A percentile compares a stretch with the other conserved stretches of the same genome.
phyloP scores from a whole-genome alignment of 2,888 invertebrate genomes.

The Asteroscopus sphinx region DNA sequence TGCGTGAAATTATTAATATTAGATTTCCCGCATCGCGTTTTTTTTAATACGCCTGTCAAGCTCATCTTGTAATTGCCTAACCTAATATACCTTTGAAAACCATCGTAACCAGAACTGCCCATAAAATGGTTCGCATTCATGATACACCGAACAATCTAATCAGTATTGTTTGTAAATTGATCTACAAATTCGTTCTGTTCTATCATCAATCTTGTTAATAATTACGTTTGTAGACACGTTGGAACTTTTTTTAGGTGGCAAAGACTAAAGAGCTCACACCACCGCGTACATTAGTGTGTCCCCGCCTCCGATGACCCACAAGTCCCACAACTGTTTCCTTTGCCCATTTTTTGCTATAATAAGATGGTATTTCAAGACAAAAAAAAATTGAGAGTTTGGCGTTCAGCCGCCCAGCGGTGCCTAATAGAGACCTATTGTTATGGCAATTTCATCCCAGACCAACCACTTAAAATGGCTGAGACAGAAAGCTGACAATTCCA shows the following conservation, averaged over 20 bases:
- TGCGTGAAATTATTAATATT: constrained; percentile 9
- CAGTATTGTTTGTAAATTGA: constrained; percentile 26
- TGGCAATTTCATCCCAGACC: constrained; percentile 17
- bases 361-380: constrained; percentile 44
- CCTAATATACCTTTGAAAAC: constrained; percentile 3
- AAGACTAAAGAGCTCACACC: constrained; percentile 29
- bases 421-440: constrained; percentile 31
- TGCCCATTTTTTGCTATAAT: constrained; percentile 59
- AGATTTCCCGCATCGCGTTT: constrained; percentile 13
- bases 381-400: constrained; percentile 37
- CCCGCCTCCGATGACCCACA: constrained; percentile 51
- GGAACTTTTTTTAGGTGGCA: constrained; percentile 25
- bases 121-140: neutral
- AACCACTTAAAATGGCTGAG: constrained; percentile 14
- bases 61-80: constrained; percentile 11
- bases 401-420: constrained; percentile 3
- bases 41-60: neutral
- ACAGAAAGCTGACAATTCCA: constrained; percentile 15
- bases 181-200: constrained; percentile 16
- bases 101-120: constrained; percentile 13
- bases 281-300: constrained; percentile 34
- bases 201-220: constrained; percentile 41
- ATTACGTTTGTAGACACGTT: constrained; percentile 17
- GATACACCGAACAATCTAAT: neutral
- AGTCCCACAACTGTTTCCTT: constrained; percentile 58